These are phyloP conservation scores for Cenopis cana DNA, from an alignment of 2,888 invertebrate species.

Conservation along the genomic window DNA sequence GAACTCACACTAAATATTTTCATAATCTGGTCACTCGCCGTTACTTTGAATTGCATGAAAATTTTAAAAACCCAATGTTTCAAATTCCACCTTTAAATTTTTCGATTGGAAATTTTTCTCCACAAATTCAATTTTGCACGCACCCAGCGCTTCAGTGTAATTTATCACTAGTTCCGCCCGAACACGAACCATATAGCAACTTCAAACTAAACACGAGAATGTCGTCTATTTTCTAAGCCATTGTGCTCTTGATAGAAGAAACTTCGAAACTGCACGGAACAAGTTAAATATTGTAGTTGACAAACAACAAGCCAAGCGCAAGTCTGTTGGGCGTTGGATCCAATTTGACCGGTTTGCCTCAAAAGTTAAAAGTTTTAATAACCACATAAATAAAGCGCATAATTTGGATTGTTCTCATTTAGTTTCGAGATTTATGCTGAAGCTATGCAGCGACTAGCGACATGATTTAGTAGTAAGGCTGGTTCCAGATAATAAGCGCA, in stretches of 20 bases:
- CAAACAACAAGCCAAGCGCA: slow-evolving; percentile 65
- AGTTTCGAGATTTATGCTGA: slow-evolving; percentile 19
- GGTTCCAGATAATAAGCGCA: slow-evolving; percentile 54
- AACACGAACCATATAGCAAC: slow-evolving; percentile 36
- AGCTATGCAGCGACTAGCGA: slow-evolving; percentile 33
- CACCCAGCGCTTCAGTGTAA: slow-evolving; percentile 36
- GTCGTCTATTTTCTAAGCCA: slow-evolving; percentile 56
- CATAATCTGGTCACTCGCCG: slow-evolving; percentile 9
- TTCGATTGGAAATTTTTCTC: slow-evolving; percentile 29
- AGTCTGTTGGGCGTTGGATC: slow-evolving; percentile 58
- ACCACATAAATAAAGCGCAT: slow-evolving; percentile 45
- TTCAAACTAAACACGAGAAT: slow-evolving; percentile 53
- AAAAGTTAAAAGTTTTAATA: slow-evolving; percentile 57
- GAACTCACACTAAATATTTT: neutral
- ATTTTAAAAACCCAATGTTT: slow-evolving; percentile 21
- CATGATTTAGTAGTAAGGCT: slow-evolving; percentile 54
- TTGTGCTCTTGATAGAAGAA: slow-evolving; percentile 62
- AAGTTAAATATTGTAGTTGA: slow-evolving; percentile 78
- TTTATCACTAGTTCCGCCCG: slow-evolving; percentile 36
- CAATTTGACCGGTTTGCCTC: slow-evolving; percentile 58
- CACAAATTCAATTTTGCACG: slow-evolving; percentile 40
- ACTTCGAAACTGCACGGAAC: slow-evolving; percentile 65
- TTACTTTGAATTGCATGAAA: slow-evolving; percentile 18
- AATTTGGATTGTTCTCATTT: slow-evolving; percentile 40
- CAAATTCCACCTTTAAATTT: slow-evolving; percentile 28